phyloP scores from a whole-genome alignment of 1,140 invertebrate genomes.

The Heliconius hermathena region DNA sequence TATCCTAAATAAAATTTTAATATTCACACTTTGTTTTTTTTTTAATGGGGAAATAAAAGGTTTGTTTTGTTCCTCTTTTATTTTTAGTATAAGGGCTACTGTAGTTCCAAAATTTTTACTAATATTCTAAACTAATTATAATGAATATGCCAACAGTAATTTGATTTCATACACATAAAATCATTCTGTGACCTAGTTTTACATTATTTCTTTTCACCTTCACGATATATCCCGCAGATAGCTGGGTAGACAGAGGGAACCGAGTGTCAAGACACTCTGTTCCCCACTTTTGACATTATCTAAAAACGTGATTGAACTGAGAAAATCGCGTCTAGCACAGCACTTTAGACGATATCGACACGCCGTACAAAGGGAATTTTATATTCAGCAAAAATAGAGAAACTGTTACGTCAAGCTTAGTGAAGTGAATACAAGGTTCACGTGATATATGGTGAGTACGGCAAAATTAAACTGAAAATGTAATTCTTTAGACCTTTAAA shows the following conservation, averaged over 20 bases:
- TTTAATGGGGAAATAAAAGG: too few species aligned
- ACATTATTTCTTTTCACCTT: not conserved
- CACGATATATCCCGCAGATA: too few species aligned
- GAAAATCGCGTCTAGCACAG: not conserved
- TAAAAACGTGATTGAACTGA: not conserved
- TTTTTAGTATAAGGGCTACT: too few species aligned
- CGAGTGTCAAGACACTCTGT: too few species aligned
- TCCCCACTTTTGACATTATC: not conserved
- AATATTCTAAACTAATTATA: too few species aligned
- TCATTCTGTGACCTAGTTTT: not conserved
- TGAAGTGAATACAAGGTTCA: not conserved
- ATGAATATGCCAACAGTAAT: too few species aligned
- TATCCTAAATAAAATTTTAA: not conserved
- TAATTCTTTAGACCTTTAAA: not conserved
- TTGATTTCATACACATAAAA: not conserved
- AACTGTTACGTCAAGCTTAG: not conserved
- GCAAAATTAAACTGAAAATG: not conserved
- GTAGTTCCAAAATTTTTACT: too few species aligned
- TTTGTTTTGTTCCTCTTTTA: too few species aligned
- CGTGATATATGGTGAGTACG: not conserved
- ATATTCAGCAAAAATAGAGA: constrained; percentile 4
- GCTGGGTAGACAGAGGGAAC: too few species aligned
- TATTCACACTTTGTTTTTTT: too few species aligned
- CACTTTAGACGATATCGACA: not conserved
- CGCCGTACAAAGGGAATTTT: constrained; percentile 1